Base-by-base conservation (phyloP, 2,888 invertebrate species). In the Tipula lateralis region DNA sequence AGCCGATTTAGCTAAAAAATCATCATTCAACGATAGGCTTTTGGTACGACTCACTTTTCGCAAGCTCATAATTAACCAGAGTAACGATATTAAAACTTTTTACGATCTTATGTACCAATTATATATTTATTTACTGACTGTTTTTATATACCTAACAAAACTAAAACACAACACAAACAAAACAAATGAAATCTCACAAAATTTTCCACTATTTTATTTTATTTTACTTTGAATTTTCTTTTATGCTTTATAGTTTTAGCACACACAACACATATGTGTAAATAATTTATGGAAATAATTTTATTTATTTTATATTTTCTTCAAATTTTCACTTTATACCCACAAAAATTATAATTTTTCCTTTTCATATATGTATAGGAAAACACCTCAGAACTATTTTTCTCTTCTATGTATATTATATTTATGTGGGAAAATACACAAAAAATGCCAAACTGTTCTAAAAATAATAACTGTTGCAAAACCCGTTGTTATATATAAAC, bases 21-120 rank as follows among this genome's bases (percentile, higher is more conserved):
- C 91, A 86, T 91, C 91, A 86, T 89, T 89, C 85, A 88, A 87
- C 29, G 90, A 88, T 86, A 89, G 88, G 85, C 90, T 87, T 87
- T 90, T 90, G 86, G 89, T 88, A 85, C 86, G 86, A 84, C 86
- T 86, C 7, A 86, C 86, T 84, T 86, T 87, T 80, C 85, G 86
- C 24, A 86, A 84, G 84, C 86, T 86, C 86, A 86, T 86, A 24
- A 66, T 84, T 66, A 50, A 50, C 6, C 13, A 13, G 13, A 12
- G 12, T 9, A 2, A 13, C 19, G 66, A 6, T 7, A 66, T 9
- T 9, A 66, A 44, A n/a, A 44, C 44, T 44, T 44, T 44, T 44
- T n/a, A 2, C n/a, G 16, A 44, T n/a, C n/a, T 44, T 44, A n/a
- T 39, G 1, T n/a, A n/a, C n/a, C n/a, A n/a, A n/a, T 44, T 2